Conservation (phyloP, 2,113 vertebrate species). For the Pelecanoides urinatrix region DNA sequence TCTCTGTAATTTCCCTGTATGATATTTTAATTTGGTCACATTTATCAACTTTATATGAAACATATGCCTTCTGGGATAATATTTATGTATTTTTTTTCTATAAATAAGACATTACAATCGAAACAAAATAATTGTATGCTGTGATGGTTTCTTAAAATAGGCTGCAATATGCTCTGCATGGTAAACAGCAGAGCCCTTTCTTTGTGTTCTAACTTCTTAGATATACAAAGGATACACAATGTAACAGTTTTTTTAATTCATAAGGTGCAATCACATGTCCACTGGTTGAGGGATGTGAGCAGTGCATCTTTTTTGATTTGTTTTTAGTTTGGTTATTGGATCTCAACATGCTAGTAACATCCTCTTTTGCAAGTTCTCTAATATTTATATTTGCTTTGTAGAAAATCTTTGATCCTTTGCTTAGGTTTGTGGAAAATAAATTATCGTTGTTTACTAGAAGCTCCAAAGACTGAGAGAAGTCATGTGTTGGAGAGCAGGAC, state of each 20-base stretch:
- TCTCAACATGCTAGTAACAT: neutral
- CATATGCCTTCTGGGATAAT: neutral
- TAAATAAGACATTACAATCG: neutral
- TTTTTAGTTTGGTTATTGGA: neutral
- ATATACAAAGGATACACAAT: neutral
- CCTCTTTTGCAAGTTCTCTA: neutral
- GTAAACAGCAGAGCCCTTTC: neutral
- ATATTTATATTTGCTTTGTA: neutral
- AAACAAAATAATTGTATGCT: neutral
- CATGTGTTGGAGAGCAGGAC: neutral
- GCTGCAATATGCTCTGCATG: neutral
- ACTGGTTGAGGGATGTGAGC: neutral
- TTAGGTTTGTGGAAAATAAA: neutral
- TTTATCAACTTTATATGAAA: constrained; percentile 26
- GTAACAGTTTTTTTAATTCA: neutral
- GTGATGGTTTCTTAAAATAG: neutral
- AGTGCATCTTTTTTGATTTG: neutral
- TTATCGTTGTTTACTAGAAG: neutral
- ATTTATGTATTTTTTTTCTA: neutral
- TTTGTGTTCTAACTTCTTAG: neutral
- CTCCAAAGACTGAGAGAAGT: neutral
- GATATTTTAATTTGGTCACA: constrained; percentile 20
- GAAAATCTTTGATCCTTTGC: neutral
- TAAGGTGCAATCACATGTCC: neutral
- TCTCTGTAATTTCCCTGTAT: neutral